Conservation (phyloP, 2,797 vertebrate species). For the Pangasius krempfi region DNA sequence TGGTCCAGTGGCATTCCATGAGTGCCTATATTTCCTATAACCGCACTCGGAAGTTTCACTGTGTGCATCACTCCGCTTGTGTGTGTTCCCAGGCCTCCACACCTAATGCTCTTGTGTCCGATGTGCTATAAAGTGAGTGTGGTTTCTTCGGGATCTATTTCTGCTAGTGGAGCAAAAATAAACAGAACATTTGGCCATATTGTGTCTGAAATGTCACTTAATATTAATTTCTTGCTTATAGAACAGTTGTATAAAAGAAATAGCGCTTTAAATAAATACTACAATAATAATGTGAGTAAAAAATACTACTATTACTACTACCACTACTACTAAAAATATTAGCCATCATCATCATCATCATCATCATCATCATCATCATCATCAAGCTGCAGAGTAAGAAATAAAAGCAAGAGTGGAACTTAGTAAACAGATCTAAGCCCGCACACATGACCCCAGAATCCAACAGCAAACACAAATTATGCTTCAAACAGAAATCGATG, state of each 20-base stretch:
- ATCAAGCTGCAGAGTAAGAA: neutral
- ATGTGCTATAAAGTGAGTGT: neutral
- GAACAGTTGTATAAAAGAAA: neutral
- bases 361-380: neutral
- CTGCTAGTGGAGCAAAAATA: neutral
- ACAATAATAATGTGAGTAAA: neutral
- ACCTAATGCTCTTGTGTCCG: neutral
- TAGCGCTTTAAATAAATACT: neutral
- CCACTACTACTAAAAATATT: neutral
- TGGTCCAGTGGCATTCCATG: neutral
- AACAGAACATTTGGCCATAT: neutral
- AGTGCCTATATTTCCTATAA: neutral
- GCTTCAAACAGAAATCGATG: slow-evolving; percentile 49
- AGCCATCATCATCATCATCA: neutral
- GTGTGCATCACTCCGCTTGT: neutral
- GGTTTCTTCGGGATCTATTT: neutral
- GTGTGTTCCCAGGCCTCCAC: neutral
- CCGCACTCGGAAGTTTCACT: no score
- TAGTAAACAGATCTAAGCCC: neutral
- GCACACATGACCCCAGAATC: neutral
- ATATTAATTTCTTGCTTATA: neutral
- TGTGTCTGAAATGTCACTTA: neutral
- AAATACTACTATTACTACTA: neutral
- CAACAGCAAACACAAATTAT: neutral
- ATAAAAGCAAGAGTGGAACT: neutral